Evolutionary conservation across 2,797 vertebrate genomes (phyloP), one percentile per base, ranked within the genome.

Genomic region (Etheostoma perlongum): DNA sequence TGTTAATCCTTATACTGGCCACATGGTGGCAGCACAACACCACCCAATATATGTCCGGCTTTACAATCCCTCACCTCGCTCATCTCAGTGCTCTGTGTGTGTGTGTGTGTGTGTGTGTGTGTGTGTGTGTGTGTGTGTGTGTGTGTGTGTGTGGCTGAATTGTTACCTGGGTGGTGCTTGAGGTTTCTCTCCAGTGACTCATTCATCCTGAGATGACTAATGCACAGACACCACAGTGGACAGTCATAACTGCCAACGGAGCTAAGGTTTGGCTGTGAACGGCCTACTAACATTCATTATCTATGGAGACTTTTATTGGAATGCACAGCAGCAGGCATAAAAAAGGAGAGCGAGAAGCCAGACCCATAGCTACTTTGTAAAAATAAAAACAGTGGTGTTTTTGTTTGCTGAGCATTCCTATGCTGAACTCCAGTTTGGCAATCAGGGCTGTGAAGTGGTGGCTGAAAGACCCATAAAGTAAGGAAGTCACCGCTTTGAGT

Each of bases 161-260:
- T 54, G 79, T 88, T 84, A 88, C 88, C 86, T 89, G 85, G 85
- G 86, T 88, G 92, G 90, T 82, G 87, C 84, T 87, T 86, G 81
- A 85, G 90, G 85, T 90, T 91, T 90, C 79, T 85, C 69, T 77
- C 62, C 30, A 23, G 82, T 92, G 91, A 92, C 88, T 93, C 85
- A 93, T 87, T 89, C 88, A 85, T 92, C 76, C 91, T 86, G 82
- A 77, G 75, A 87, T 91, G 88, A 92, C 87, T 87, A 87, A 89
- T 75, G 64, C 79, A 25, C 62, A 90, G 74, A 88, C 91, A 82
- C 78, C 78, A 67, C 83, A 79, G 84, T 19, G 85, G 80, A 85
- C 86, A 84, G 85, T 86, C 88, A 85, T 72, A 80, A 80, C 85
- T 67, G 68, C 74, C 83, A 75, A 64, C 30, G 19, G 77, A 84